Percentiles rank a stretch among this genome's conserved stretches.
These are phyloP conservation scores for Sesia apiformis DNA, from an alignment of 2,888 invertebrate genomes.

Conservation along the genomic window DNA sequence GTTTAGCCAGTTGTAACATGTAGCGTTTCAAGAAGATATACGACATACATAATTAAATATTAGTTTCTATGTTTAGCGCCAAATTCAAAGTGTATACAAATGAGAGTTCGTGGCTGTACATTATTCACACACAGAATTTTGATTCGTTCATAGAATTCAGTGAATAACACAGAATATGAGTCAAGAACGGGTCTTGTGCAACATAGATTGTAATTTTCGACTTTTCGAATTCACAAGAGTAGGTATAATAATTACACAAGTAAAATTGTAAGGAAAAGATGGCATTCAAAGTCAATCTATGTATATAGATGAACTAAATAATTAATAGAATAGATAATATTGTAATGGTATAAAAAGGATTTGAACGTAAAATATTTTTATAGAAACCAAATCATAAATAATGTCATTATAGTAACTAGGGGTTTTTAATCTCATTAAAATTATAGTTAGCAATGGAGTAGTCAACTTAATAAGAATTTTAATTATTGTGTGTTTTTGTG, in stretches of 20 bases:
- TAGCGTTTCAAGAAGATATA: no score
- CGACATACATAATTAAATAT: no score
- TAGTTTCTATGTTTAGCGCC: no score
- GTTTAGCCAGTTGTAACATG: no score
- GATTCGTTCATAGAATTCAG: no score
- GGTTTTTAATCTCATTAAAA: no score
- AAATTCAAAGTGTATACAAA: no score
- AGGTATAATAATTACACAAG: background rate
- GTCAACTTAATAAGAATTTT: no score
- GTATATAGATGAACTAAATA: background rate
- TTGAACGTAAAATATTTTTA: conserved; percentile 22
- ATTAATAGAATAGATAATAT: background rate
- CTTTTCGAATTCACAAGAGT: background rate
- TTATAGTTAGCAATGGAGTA: no score
- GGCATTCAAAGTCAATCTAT: background rate
- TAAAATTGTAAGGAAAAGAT: background rate
- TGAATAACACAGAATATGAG: no score
- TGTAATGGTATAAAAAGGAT: background rate
- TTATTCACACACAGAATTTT: no score
- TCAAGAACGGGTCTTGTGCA: conserved; percentile 18
- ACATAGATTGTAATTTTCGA: conserved; percentile 3
- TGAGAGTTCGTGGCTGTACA: no score
- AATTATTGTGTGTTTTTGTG: background rate
- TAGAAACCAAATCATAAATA: conserved; percentile 42
- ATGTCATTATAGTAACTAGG: background rate